A percentile compares a stretch with the other conserved stretches of the same genome.
Evolutionary conservation across 2,797 vertebrate genomes (phyloP).

Genomic region (Coendou prehensilis): DNA sequence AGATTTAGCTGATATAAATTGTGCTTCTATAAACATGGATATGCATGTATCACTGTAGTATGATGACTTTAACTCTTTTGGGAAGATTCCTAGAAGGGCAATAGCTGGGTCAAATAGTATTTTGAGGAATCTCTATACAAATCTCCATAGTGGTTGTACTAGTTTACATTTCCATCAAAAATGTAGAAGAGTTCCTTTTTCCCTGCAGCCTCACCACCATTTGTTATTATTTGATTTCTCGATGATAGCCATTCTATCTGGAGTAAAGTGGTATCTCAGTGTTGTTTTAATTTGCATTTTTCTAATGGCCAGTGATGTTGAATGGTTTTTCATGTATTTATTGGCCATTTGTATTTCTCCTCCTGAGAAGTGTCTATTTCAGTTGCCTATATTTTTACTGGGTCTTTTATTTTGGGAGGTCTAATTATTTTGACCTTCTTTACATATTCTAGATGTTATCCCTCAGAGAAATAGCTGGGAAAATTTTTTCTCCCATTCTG

Average conservation of each 20-base stretch:
- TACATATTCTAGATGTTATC: not conserved
- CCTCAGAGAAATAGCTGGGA: not conserved
- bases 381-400: not conserved
- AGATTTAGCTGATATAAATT: not conserved
- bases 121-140: not conserved
- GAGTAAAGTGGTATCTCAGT: not conserved
- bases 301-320: not conserved
- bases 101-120: not conserved
- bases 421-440: not conserved
- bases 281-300: no score
- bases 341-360: not conserved
- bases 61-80: not conserved
- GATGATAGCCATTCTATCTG: not conserved
- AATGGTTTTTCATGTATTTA: not conserved
- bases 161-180: not conserved
- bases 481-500: not conserved
- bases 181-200: not conserved
- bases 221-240: not conserved
- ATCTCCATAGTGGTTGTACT: not conserved
- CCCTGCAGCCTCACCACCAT: not conserved
- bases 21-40: not conserved
- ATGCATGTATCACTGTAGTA: not conserved
- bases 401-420: not conserved
- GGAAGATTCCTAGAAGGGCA: not conserved
- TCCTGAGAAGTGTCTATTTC: not conserved